A percentile compares a stretch with the other conserved stretches of the same genome.
phyloP scores from a whole-genome alignment of 2,113 vertebrate species.

The Stictonetta naevosa region DNA sequence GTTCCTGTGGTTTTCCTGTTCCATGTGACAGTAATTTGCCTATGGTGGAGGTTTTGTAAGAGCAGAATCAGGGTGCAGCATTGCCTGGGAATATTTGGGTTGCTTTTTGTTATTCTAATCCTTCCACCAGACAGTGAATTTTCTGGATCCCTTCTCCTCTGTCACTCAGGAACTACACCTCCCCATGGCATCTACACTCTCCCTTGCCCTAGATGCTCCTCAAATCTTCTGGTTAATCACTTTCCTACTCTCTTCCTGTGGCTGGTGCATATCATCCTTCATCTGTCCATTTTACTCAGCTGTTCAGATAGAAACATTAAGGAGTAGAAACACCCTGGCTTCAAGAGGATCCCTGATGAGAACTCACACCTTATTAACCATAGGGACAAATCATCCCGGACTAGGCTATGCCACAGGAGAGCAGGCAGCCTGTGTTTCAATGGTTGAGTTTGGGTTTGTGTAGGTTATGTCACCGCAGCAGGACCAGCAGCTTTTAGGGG shows the following conservation, averaged over 20 bases:
- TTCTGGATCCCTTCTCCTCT: not conserved
- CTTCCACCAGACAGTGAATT: not conserved
- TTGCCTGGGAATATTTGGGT: not conserved
- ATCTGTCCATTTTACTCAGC: not conserved
- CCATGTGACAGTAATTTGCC: fast-evolving
- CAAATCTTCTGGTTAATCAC: not conserved
- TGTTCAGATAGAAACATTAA: not conserved
- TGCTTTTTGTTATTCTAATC: not conserved
- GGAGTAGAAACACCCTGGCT: not conserved
- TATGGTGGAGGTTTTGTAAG: not conserved
- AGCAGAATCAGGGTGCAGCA: not conserved
- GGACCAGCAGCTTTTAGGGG: not conserved
- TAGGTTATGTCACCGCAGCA: not conserved
- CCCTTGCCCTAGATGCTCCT: not conserved
- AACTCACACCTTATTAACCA: not conserved
- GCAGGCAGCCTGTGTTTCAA: not conserved
- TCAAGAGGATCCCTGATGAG: not conserved
- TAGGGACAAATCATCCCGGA: not conserved
- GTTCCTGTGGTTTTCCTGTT: not conserved
- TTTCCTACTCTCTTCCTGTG: not conserved
- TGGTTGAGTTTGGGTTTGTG: not conserved
- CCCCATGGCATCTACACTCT: not conserved
- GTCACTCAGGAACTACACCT: not conserved
- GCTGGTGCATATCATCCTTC: not conserved
- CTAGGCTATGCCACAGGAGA: not conserved